Evolutionary conservation across 1,140 invertebrate genomes (phyloP).

Genomic region (Mercenaria mercenaria): DNA sequence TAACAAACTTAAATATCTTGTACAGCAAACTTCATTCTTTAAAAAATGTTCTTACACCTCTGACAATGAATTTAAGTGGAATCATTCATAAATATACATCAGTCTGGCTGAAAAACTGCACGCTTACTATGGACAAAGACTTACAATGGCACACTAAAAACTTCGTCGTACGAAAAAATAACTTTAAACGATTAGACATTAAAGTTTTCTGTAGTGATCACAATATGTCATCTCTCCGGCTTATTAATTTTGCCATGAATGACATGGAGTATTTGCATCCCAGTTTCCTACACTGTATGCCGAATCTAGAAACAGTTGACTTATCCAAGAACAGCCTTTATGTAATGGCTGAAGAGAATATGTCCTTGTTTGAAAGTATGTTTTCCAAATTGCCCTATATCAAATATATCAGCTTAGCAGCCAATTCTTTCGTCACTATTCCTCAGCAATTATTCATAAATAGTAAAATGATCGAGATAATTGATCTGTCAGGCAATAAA

Average conservation of each 20-base stretch:
- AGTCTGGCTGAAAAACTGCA: neutral
- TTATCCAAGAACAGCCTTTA: neutral
- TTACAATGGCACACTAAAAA: neutral
- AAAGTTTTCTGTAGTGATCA: neutral
- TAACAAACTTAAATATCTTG: neutral
- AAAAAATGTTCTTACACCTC: neutral
- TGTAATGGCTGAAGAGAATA: neutral
- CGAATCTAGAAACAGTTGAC: neutral
- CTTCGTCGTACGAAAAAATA: neutral
- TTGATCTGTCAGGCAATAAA: slow-evolving; percentile 4
- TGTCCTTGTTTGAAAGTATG: neutral
- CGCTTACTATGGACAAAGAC: neutral
- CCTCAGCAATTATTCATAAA: neutral
- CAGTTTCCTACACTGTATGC: neutral
- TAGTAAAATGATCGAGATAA: neutral
- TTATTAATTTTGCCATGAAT: neutral
- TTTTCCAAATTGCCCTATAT: neutral
- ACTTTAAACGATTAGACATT: neutral
- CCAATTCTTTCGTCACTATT: neutral
- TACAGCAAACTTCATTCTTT: neutral
- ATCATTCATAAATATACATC: neutral
- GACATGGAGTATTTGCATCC: neutral
- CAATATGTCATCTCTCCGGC: neutral
- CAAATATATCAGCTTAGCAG: neutral
- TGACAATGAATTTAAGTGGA: neutral